Base-by-base conservation (phyloP, 30 jellyfish, hydroid and myxozoan genomes). In the Hydractinia echinata region DNA sequence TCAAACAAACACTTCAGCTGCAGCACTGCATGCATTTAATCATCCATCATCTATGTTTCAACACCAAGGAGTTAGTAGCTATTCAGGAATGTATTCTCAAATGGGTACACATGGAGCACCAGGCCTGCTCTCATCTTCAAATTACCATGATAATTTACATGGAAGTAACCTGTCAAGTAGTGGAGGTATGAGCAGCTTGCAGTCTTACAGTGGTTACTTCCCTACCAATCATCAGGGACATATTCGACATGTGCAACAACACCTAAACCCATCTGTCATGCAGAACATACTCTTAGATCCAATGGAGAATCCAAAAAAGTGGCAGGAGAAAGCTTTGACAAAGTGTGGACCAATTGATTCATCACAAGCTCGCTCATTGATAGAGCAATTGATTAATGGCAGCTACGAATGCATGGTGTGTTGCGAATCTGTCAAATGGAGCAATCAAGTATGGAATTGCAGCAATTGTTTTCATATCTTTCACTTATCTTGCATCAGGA, bases 341-440 rank as follows among this genome's bases (percentile, higher is more conserved):
- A 86, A 86, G 51, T 66, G 82, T 69, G 79, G 85, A 16, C 95
- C 96, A 6, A 84, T 94, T 10, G 94, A 94, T 80, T 94, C 99
- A 48, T 90, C 85, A 87, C 99, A 94, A 82, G 96, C 99, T 14
- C 79, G 90, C 58, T 73, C 86, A 6, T 73, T 94, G 48, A 82
- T 82, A 9, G 97, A 94, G 54, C 96, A 88, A 81, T 68, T 94
- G 66, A 79, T 83, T 54, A 90, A 79, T 30, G 99, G 95, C 7
- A 76, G 86, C 73, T 94, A 94, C 77, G 99, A 94, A 39, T 94
- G 99, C 82, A 94, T 94, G 99, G 95, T 94, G 56, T 94, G 99
- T 74, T 94, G 99, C 85, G 99, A 94, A 52, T 48, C 72, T 10
- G 70, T 94, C 13, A 79, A 90, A 51, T 88, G 95, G 56, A 83